Base-by-base conservation (phyloP, 2,888 invertebrate species). In the Xestia sexstrigata region DNA sequence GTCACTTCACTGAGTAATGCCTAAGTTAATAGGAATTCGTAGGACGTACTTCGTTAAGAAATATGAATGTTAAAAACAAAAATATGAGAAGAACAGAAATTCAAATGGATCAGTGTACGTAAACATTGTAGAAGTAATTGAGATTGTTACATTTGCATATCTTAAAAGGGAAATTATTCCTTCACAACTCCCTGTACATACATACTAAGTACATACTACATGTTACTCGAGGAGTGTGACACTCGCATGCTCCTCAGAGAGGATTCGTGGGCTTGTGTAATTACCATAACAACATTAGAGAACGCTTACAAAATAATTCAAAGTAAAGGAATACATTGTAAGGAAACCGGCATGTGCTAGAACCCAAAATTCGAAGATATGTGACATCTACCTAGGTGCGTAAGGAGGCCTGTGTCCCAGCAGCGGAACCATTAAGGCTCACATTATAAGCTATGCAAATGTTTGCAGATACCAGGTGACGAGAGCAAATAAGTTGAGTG, bases 111-210 rank as follows among this genome's bases (percentile, higher is more conserved):
- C n/a, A 78, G 30, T 39, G 20, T 78, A 60, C 49, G 17, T 52
- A 72, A 79, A 67, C 73, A 62, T 30, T 73, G 47, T 47, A 26
- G 35, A 67, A 67, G 8, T 79, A 79, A 79, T 73, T 79, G 66
- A 73, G 73, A 73, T 81, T 81, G 75, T 60, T 81, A 70, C 52
- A 81, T 81, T 80, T 66, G 75, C 79, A 80, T 80, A 81, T 52
- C 65, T 60, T 75, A 74, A 66, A 70, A 66, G 42, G 52, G 58
- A 70, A 80, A 81, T 70, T 75, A 75, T 70, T 70, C 45, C 42
- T 35, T 39, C 26, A 70, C 58, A 65, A 52, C 30, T 42, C 23
- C 23, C 26, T 23, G 17, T 58, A 58, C 63, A 39, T 67, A 60
- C 23, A 58, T 49, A n/a, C 78, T n/a, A 35, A 4, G 30, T 62